Evolutionary conservation across 2,113 vertebrate species (phyloP).

Genomic region (Stomatorhinus ivindoensis): DNA sequence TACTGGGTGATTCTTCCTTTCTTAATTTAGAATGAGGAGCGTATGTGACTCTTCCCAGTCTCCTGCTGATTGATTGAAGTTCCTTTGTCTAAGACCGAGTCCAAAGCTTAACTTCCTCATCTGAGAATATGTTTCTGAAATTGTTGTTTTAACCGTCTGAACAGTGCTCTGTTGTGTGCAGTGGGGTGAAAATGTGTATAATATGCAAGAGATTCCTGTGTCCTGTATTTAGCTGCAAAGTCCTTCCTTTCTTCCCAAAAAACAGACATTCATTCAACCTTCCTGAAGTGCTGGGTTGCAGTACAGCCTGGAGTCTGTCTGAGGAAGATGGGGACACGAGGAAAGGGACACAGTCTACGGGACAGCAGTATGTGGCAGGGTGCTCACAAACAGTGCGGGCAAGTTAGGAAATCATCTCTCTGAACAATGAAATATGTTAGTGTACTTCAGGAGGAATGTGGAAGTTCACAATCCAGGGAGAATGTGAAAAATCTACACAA

Average conservation of each 20-base stretch:
- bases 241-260: background rate
- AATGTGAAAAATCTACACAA: background rate
- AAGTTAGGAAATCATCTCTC: background rate
- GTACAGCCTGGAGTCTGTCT: background rate
- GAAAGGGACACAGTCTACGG: background rate
- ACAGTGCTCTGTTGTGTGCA: background rate
- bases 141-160: background rate
- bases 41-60: slow-evolving; percentile 27
- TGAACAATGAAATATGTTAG: background rate
- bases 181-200: background rate
- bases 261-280: background rate
- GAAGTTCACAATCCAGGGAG: background rate
- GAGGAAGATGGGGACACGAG: background rate
- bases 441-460: background rate
- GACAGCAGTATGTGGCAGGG: background rate
- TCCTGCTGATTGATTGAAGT: background rate
- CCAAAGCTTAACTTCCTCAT: background rate
- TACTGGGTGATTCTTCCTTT: background rate
- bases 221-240: background rate
- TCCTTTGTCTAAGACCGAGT: slow-evolving; percentile 5
- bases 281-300: background rate
- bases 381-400: background rate
- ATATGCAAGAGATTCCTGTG: background rate
- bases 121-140: slow-evolving; percentile 1
- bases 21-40: slow-evolving; percentile 16